phyloP scores from a whole-genome alignment of 2,888 invertebrate species.

The Orthosia gracilis region DNA sequence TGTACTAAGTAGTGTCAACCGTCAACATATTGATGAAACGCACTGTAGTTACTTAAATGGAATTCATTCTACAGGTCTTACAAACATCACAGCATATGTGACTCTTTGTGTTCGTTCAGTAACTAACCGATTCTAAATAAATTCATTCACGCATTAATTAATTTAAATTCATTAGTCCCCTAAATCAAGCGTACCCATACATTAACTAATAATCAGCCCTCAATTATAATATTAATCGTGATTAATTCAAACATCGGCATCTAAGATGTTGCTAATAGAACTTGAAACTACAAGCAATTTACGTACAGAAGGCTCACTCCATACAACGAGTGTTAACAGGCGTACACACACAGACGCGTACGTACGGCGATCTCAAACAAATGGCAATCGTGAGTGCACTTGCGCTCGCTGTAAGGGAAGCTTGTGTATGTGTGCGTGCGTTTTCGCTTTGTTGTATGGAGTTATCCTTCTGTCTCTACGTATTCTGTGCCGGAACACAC shows the following conservation, averaged over 20 bases:
- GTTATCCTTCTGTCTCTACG: background rate
- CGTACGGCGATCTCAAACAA: background rate
- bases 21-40: background rate
- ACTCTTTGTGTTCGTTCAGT: background rate
- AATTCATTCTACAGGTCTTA: background rate
- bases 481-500: slow-evolving; percentile 67
- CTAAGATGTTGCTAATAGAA: slow-evolving; percentile 79
- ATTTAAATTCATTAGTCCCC: slow-evolving; percentile 23
- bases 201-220: slow-evolving; percentile 72
- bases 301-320: slow-evolving; percentile 3
- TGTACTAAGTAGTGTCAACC: background rate
- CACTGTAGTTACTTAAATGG: background rate
- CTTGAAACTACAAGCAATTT: slow-evolving; percentile 62
- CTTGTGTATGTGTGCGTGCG: background rate
- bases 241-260: slow-evolving; percentile 65
- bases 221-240: slow-evolving; percentile 74
- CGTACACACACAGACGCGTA: background rate
- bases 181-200: slow-evolving; percentile 52
- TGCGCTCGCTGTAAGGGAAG: background rate
- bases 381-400: background rate
- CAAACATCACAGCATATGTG: background rate
- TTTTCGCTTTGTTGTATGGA: background rate
- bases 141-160: background rate
- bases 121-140: background rate
- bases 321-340: background rate